A percentile compares a stretch with the other conserved stretches of the same genome.
Conservation (phyloP, 2,113 vertebrate species). For the Saguinus midas region DNA sequence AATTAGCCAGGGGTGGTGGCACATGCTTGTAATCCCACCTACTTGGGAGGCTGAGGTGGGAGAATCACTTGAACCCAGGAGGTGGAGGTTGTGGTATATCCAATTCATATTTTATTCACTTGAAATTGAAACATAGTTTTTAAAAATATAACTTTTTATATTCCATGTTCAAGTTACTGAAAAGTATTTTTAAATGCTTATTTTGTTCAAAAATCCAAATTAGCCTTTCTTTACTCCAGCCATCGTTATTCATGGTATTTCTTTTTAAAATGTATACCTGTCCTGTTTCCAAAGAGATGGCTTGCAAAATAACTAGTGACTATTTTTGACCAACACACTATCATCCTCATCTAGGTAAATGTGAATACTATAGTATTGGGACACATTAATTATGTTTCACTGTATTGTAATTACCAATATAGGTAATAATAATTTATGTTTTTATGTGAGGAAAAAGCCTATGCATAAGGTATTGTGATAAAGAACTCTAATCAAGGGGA, state of each 20-base stretch:
- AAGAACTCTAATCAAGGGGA: neutral
- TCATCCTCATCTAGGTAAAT: neutral
- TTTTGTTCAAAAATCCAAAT: neutral
- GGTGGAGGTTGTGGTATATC: neutral
- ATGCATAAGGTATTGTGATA: neutral
- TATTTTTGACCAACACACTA: neutral
- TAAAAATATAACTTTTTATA: neutral
- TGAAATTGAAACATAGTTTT: neutral
- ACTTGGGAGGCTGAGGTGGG: no score
- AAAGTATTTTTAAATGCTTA: neutral
- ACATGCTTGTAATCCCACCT: no score
- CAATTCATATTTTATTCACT: slow-evolving; percentile 23
- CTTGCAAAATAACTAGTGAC: neutral
- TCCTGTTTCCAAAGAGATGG: neutral
- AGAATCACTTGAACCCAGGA: no score
- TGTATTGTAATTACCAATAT: neutral
- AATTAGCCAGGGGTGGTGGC: no score
- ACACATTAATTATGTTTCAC: neutral
- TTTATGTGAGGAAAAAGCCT: neutral
- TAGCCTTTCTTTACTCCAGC: neutral
- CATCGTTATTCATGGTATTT: neutral
- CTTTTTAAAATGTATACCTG: neutral
- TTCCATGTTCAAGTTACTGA: neutral
- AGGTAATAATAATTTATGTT: neutral
- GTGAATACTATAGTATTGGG: neutral